Base-by-base conservation (phyloP, 2,797 vertebrate genomes). In the Crenuchus spilurus region DNA sequence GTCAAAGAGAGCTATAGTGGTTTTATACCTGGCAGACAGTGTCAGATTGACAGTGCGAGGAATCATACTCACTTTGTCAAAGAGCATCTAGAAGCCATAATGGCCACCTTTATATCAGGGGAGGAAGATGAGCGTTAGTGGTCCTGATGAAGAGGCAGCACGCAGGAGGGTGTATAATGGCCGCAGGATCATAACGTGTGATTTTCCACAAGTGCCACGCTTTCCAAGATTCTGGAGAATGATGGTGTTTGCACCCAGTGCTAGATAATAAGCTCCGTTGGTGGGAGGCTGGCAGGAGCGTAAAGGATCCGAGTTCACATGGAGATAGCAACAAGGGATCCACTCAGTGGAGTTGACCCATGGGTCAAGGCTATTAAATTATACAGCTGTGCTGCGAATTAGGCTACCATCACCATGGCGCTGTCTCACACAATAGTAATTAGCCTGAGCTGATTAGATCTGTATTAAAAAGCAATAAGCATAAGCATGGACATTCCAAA, bases 361-460 rank as follows among this genome's bases (percentile, higher is more conserved):
- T 11, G 39, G 72, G 72, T 85, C 78, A 80, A 68, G 65, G 69
- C 67, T 71, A 73, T 82, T 82, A 72, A 73, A 78, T 81, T 64
- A 72, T 80, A 78, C 75, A 78, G 67, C 79, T 78, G 73, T 82
- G 54, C 58, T 67, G 65, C 57, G 74, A 79, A 79, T 76, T 76
- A 74, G 41, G 41, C 30, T 55, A 35, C 49, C 48, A 42, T 63
- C 66, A 66, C 61, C 39, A n/a, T n/a, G n/a, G 41, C 49, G 64
- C 62, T 74, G 73, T 81, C 69, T 77, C 66, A 70, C 70, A 77
- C 72, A 81, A 80, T 75, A 48, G 7, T 78, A 82, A 76, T 84
- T 82, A 82, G 70, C 70, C 70, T 49, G 57, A 75, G 76, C 62
- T 67, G 79, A 84, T 83, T 70, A 76, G 33, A 58, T 67, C 62